Percentiles rank a stretch among this genome's conserved stretches.
Evolutionary conservation across 2,888 invertebrate species (phyloP).

Genomic region (Drosophila picticornis): DNA sequence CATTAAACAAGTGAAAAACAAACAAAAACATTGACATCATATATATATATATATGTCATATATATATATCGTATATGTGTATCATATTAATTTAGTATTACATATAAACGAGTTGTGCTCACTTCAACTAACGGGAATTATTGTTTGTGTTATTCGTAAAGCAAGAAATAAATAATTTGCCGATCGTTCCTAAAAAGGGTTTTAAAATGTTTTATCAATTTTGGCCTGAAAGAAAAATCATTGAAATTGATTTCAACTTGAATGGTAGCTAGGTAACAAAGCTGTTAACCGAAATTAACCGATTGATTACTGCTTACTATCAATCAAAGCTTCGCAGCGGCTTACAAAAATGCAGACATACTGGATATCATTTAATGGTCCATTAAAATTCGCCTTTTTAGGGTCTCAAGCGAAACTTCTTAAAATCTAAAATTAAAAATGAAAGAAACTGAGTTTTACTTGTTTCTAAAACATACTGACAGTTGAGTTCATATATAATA

Average conservation of each 20-base stretch:
- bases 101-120: neutral
- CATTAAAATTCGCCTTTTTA: neutral
- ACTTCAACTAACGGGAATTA: neutral
- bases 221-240: neutral
- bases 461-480: neutral
- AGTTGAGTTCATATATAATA: neutral
- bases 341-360: neutral
- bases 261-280: neutral
- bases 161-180: constrained; percentile 9
- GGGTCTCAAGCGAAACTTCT: neutral
- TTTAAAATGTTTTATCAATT: neutral
- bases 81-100: constrained; percentile 4
- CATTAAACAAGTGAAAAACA: constrained; percentile 62
- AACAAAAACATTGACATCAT: constrained; percentile 23
- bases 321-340: neutral
- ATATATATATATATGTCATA: neutral
- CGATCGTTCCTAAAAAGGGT: constrained; percentile 3
- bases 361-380: neutral
- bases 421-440: neutral
- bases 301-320: neutral
- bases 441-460: neutral
- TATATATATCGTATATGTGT: neutral
- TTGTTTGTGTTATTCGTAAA: neutral
- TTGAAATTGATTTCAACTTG: neutral
- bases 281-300: neutral